Conservation (phyloP, 2,113 vertebrate species). For the Delphinapterus leucas region DNA sequence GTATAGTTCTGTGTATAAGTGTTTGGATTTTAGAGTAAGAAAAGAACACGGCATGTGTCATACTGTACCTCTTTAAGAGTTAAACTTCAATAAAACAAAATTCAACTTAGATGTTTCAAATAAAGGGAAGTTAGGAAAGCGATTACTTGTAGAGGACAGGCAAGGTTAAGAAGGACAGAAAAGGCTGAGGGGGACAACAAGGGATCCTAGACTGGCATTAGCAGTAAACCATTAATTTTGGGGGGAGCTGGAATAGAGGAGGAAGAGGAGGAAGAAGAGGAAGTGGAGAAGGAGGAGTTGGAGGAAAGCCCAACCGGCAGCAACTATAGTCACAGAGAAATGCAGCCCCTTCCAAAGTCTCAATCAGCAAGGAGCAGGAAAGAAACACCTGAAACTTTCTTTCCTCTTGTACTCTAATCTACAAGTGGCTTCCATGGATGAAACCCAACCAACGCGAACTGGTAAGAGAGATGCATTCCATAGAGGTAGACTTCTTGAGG, state of each 20-base stretch:
- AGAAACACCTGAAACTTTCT: background rate
- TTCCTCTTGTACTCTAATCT: background rate
- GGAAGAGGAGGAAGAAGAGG: background rate
- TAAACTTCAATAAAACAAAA: background rate
- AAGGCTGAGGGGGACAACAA: background rate
- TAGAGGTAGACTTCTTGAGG: background rate
- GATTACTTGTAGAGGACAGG: too few relatives aligned
- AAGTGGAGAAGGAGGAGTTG: background rate
- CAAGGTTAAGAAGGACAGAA: background rate
- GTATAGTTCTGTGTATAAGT: background rate
- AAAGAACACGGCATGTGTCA: background rate
- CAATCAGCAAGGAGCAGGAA: background rate
- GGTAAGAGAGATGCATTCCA: background rate
- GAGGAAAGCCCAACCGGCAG: fast-evolving
- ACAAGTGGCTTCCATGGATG: background rate
- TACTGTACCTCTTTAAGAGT: background rate
- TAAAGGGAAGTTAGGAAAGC: background rate
- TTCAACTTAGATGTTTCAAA: background rate
- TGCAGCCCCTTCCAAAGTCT: background rate
- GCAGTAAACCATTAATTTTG: background rate
- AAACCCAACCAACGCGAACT: background rate
- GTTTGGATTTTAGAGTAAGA: background rate
- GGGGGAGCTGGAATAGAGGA: fast-evolving
- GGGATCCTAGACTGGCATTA: background rate
- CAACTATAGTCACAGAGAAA: fast-evolving